Base-by-base conservation (phyloP, 1,140 invertebrate genomes). In the Trypoxylus dichotomus region DNA sequence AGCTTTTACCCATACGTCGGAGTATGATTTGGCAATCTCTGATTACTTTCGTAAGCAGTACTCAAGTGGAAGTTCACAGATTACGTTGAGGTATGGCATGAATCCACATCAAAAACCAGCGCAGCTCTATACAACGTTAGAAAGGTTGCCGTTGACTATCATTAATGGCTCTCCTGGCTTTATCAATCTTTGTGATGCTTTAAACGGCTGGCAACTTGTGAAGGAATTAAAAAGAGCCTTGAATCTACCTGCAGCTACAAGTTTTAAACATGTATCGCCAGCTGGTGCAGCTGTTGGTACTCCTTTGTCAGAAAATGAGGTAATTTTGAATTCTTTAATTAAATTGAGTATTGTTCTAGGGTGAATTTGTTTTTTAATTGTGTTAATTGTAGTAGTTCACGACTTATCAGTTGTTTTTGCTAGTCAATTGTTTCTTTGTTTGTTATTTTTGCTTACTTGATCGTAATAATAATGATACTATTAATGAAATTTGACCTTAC, bases 181-280 rank as follows among this genome's bases (percentile, higher is more conserved):
- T 83, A 98, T 99, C 78, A 99, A 99, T 86, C 89, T 99, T 0
- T 98, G 97, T 84, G 98, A 99, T 88, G 97, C 97, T 0, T 88
- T 99, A 0, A 99, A 99, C 86, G 97, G 94, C 2, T 99, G 97
- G 94, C 98, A 99, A 85, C 86, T 99, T 37, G 98, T 99, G 0
- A 91, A 91, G 75, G 98, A 99, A 85, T 85, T 99, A 7, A 94
- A 94, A 82, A 84, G 87, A 47, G 94, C 95, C 0, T 85, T 98
- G 1, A 88, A 90, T 24, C 85, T 98, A 11, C 96, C 98, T 5
- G 96, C 98, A 0, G 98, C 98, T 0, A 94, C 98, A 0, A 99
- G 97, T 21, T 99, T 99, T 86, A 99, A 99, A 85, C 97, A 99
- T 85, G 97, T 99, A 0, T 98, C 96, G 54, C 97, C 97, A 6